These are phyloP conservation scores for Cancer borealis DNA, from an alignment of 2,888 invertebrate genomes.

Conservation along the genomic window DNA sequence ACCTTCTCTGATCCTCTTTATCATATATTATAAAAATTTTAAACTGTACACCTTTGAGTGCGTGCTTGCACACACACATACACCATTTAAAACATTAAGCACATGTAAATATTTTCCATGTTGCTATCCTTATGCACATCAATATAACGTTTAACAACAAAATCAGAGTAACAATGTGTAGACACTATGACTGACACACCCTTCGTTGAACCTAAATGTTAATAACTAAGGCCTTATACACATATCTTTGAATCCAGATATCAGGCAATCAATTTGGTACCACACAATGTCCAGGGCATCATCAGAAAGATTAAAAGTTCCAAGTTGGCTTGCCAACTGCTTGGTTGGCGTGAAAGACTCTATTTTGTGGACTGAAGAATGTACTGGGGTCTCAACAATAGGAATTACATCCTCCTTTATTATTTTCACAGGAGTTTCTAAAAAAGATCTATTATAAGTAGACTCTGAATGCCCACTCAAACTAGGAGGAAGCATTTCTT, in stretches of 20 bases:
- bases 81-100: neutral
- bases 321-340: constrained; percentile 34
- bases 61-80: neutral
- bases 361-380: neutral
- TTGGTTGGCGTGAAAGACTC: constrained; percentile 43
- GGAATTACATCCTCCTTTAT: neutral
- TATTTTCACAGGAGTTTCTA: constrained; percentile 44
- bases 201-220: neutral
- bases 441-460: neutral
- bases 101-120: neutral
- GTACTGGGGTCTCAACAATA: constrained; percentile 50
- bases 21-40: no score
- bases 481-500: neutral
- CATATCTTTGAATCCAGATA: constrained; percentile 59
- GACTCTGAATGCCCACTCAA: neutral
- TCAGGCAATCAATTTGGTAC: constrained; percentile 57
- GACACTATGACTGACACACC: neutral
- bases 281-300: neutral
- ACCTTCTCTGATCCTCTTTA: no score
- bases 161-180: neutral
- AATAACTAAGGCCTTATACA: neutral
- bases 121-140: neutral
- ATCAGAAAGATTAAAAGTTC: constrained; percentile 54
- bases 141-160: neutral
- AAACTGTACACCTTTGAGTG: no score